A percentile compares a stretch with the other conserved stretches of the same genome.
These are phyloP conservation scores for Hermetia illucens DNA, from an alignment of 1,140 invertebrate species.

Conservation along the genomic window DNA sequence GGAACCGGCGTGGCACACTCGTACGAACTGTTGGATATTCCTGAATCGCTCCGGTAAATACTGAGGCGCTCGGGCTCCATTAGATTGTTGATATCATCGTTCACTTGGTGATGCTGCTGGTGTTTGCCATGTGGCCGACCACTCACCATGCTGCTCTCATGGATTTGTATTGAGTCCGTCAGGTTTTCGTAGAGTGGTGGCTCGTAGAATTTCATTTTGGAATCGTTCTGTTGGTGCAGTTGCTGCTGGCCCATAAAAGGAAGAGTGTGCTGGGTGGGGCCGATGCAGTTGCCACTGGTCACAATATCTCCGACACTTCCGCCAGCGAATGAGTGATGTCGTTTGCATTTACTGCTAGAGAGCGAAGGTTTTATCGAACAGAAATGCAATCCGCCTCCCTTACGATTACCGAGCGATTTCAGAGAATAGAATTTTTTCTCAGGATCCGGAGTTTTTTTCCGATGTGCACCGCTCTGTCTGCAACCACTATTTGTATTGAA, in stretches of 20 bases:
- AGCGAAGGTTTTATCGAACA: slow-evolving; percentile 5
- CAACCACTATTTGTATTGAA: slow-evolving; percentile 14
- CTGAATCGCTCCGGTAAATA: slow-evolving; percentile 30
- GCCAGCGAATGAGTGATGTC: slow-evolving; percentile 23
- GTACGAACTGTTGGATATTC: slow-evolving; percentile 28
- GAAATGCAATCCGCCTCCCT: slow-evolving; percentile 5
- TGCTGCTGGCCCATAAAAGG: too few relatives aligned
- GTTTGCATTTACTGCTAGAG: slow-evolving; percentile 16
- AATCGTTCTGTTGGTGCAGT: not conserved
- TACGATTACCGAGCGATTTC: slow-evolving; percentile 14
- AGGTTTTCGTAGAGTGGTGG: slow-evolving; percentile 33
- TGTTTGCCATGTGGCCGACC: too few relatives aligned
- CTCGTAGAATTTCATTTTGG: slow-evolving; percentile 18
- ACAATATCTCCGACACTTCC: slow-evolving; percentile 23
- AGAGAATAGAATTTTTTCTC: slow-evolving; percentile 28
- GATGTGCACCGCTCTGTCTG: not conserved
- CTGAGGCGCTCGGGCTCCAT: slow-evolving; percentile 24
- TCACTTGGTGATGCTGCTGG: slow-evolving; percentile 26
- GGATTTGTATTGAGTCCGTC: slow-evolving; percentile 34
- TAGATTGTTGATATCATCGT: slow-evolving; percentile 18
- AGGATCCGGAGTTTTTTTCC: not conserved
- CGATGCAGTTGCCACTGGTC: slow-evolving; percentile 1
- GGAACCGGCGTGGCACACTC: slow-evolving; percentile 19
- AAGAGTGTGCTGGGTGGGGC: not conserved
- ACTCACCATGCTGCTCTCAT: too few relatives aligned